Conservation (phyloP, 2,797 vertebrate species). For the Helicolenus hilgendorfi region DNA sequence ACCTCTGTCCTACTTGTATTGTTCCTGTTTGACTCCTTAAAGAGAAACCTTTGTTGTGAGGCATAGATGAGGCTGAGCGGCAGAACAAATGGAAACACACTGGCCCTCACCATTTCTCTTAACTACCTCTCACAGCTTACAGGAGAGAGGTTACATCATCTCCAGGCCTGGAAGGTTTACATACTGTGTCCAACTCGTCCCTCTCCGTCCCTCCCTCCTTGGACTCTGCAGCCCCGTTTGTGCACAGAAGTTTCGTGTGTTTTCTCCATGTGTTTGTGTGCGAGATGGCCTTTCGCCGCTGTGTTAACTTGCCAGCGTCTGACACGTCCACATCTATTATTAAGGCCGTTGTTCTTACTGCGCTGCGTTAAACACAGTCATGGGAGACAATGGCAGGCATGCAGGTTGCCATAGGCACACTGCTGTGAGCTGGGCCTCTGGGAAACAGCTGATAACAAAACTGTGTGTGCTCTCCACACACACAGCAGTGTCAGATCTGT, state of each 20-base stretch:
- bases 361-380: conserved; percentile 73
- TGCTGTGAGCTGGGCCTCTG: conserved; percentile 66
- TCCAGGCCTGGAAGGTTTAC: conserved; percentile 56
- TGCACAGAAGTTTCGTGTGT: conserved; percentile 59
- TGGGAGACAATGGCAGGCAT: conserved; percentile 72
- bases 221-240: conserved; percentile 9
- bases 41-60: conserved; percentile 16
- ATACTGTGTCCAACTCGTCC: conserved; percentile 50
- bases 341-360: conserved; percentile 75
- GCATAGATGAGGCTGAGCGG: conserved; percentile 1
- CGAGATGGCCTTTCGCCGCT: neutral
- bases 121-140: conserved; percentile 23
- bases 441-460: conserved; percentile 82
- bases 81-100: conserved; percentile 20
- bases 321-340: conserved; percentile 82
- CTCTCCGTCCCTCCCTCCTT: conserved; percentile 41
- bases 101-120: neutral
- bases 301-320: conserved; percentile 41
- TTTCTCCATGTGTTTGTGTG: neutral
- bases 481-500: conserved; percentile 57
- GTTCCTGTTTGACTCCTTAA: neutral
- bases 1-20: neutral
- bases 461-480: conserved; percentile 37
- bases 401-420: conserved; percentile 81
- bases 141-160: conserved; percentile 69